Percentiles rank a stretch among this genome's conserved stretches.
Evolutionary conservation across 2,113 vertebrate genomes (phyloP).

Genomic region (Hypomesus transpacificus): DNA sequence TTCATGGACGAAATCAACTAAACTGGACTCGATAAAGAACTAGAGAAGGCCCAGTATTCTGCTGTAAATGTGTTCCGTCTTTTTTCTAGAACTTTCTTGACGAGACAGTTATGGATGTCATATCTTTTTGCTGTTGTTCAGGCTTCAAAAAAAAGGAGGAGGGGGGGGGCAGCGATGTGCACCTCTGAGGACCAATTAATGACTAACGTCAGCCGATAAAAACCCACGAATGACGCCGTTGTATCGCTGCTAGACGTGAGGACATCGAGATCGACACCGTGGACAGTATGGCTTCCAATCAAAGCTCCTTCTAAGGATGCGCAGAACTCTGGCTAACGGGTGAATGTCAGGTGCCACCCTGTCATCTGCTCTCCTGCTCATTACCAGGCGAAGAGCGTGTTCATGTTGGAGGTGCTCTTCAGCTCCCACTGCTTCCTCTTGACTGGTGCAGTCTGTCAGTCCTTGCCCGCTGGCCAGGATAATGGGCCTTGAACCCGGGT

Average conservation of each 20-base stretch:
- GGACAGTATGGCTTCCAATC: too few relatives aligned
- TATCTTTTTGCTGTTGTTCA: too few relatives aligned
- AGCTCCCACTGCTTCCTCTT: conserved; percentile 10
- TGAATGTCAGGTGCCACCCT: too few relatives aligned
- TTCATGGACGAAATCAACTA: background rate
- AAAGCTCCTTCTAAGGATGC: too few relatives aligned
- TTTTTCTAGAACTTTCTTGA: too few relatives aligned
- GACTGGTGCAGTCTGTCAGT: conserved; percentile 10
- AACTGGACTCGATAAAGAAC: background rate
- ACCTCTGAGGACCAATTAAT: background rate
- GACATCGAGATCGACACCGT: too few relatives aligned
- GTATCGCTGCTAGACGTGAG: too few relatives aligned
- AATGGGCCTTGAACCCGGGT: conserved; percentile 36
- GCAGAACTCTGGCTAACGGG: too few relatives aligned
- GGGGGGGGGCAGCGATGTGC: background rate
- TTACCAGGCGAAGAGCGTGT: background rate
- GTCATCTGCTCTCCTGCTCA: too few relatives aligned
- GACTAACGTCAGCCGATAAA: too few relatives aligned
- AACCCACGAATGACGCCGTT: too few relatives aligned
- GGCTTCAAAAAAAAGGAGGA: background rate
- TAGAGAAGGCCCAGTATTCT: background rate
- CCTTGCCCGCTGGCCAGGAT: conserved; percentile 14
- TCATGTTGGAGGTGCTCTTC: conserved; percentile 12
- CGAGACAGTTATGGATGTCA: too few relatives aligned
- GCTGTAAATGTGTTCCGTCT: background rate